Percentiles rank a stretch among this genome's conserved stretches.
These are phyloP conservation scores for Oryzias celebensis DNA, from an alignment of 2,113 vertebrate genomes.

Conservation along the genomic window DNA sequence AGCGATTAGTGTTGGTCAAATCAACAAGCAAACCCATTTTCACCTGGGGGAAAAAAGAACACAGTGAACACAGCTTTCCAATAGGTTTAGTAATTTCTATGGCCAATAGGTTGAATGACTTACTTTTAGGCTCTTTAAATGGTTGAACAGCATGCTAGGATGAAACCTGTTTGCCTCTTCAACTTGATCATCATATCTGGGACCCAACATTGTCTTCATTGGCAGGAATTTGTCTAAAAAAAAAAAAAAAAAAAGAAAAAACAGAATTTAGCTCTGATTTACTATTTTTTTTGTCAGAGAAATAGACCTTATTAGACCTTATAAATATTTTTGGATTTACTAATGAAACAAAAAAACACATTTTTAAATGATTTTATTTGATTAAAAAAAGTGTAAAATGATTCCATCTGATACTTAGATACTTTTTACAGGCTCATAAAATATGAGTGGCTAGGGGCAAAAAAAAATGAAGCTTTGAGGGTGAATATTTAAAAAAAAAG, in stretches of 20 bases:
- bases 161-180: constrained; percentile 94
- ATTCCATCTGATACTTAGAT: no score
- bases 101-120: constrained; percentile 16
- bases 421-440: no score
- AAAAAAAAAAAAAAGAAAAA: constrained; percentile 11
- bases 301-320: no score
- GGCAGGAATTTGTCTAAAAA: constrained; percentile 91
- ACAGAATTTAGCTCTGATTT: neutral
- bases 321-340: no score
- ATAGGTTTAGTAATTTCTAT: neutral
- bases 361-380: no score
- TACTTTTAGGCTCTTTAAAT: constrained; percentile 96
- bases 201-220: constrained; percentile 97
- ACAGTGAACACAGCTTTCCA: neutral
- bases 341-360: no score
- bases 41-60: constrained; percentile 76
- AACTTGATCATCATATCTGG: constrained; percentile 93
- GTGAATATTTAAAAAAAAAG: no score
- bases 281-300: neutral
- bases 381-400: no score
- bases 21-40: constrained; percentile 97
- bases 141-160: constrained; percentile 95
- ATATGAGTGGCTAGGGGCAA: no score
- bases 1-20: constrained; percentile 94
- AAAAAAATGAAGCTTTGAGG: no score